These are phyloP conservation scores for Parascotia fuliginaria DNA, from an alignment of 2,888 invertebrate species.

Conservation along the genomic window DNA sequence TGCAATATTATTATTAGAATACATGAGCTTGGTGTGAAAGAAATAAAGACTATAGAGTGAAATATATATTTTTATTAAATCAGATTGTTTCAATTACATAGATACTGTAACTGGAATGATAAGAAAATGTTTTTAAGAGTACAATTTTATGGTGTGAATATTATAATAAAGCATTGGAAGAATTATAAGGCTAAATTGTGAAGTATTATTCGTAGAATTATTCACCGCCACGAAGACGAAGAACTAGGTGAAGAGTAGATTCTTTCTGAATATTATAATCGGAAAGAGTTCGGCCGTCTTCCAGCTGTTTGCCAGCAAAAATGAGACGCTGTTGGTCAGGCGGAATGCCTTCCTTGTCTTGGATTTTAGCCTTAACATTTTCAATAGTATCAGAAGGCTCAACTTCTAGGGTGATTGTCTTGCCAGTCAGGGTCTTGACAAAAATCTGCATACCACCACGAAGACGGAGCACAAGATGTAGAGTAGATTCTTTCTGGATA, in stretches of 20 bases:
- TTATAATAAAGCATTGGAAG: slow-evolving; percentile 11
- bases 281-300: slow-evolving; percentile 53
- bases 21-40: too few species aligned
- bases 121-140: too few species aligned
- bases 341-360: slow-evolving; percentile 58
- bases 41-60: slow-evolving; percentile 12
- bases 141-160: slow-evolving; percentile 23
- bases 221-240: slow-evolving; percentile 44
- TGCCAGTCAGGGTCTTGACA: slow-evolving; percentile 56
- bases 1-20: too few species aligned
- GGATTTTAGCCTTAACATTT: slow-evolving; percentile 56
- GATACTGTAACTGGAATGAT: slow-evolving; percentile 60
- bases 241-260: slow-evolving; percentile 51
- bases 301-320: slow-evolving; percentile 55
- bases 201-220: slow-evolving; percentile 27
- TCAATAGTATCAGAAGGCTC: slow-evolving; percentile 54
- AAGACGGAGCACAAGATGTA: slow-evolving; percentile 55
- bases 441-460: slow-evolving; percentile 63
- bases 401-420: slow-evolving; percentile 54
- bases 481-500: slow-evolving; percentile 56
- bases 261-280: slow-evolving; percentile 60
- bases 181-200: slow-evolving; percentile 19
- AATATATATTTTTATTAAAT: slow-evolving; percentile 33
- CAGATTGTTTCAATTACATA: slow-evolving; percentile 47
- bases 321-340: slow-evolving; percentile 57